Conservation (phyloP, 1,140 invertebrate genomes). For the Drosophila nigrodunni region DNA sequence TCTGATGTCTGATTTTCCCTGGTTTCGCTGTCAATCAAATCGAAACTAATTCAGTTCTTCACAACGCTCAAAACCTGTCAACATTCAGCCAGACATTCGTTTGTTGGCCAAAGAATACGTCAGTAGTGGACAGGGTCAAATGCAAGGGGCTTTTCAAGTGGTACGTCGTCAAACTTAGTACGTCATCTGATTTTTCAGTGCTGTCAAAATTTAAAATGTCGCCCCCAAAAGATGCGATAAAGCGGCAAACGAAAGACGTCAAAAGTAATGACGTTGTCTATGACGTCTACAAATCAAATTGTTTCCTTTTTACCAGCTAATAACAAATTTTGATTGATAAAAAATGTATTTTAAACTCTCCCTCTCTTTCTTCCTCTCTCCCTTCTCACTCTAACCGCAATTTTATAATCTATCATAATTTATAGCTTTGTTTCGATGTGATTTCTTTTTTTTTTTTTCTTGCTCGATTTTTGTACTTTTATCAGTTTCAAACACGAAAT, state of each 20-base stretch:
- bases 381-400: background rate
- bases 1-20: background rate
- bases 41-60: conserved; percentile 21
- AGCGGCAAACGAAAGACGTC: background rate
- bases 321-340: conserved; percentile 31
- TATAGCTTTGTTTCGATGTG: conserved; percentile 30
- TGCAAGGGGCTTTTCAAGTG: conserved; percentile 3
- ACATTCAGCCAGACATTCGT: conserved; percentile 9
- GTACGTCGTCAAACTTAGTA: background rate
- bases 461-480: conserved; percentile 9
- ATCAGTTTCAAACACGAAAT: conserved; percentile 44
- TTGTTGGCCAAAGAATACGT: background rate
- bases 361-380: background rate
- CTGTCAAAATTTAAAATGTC: conserved; percentile 7
- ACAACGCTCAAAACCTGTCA: conserved; percentile 15
- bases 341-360: background rate
- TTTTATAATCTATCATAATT: conserved; percentile 42
- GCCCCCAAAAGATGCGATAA: conserved; percentile 7
- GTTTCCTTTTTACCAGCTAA: background rate
- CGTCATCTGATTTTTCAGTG: conserved; percentile 19
- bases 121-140: conserved; percentile 22
- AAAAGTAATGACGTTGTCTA: conserved; percentile 4
- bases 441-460: conserved; percentile 8
- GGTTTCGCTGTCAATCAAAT: conserved; percentile 33
- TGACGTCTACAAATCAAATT: conserved; percentile 17